Evolutionary conservation across 2,888 invertebrate genomes (phyloP), one percentile per base, ranked within the genome.

Genomic region (Acanthopleura granulata): DNA sequence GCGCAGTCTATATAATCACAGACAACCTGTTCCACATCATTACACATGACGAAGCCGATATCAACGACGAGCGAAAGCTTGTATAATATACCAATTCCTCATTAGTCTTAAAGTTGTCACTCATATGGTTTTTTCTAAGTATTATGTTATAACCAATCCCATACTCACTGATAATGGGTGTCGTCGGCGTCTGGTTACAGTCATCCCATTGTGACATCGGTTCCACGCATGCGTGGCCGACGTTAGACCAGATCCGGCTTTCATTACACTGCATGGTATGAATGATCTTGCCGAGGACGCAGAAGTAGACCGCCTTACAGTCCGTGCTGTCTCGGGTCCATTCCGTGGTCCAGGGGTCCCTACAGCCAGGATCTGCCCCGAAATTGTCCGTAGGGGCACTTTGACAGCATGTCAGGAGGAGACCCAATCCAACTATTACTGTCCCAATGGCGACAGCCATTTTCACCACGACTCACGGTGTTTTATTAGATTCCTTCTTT

Each of bases 171-270:
- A 83, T 78, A 22, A 77, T 72, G 12, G 80, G 83, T n/a, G 83
- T 83, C 0, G 83, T 83, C 75, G 81, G 81, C 12, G 76, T 75
- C 57, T 83, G 81, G 66, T 83, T 83, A 69, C 83, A 83, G 75
- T 83, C 83, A 66, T 83, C 83, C 83, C 83, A 83, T 62, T 82
- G 81, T 1, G 83, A 77, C 79, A 83, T 78, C 0, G 83, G 83
- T 69, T 80, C 80, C 66, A 83, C 83, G 72, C 83, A 83, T 29
- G 83, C 83, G 73, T 83, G 83, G 15, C 83, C 83, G 3, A 82
- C 70, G 62, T 82, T 82, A 18, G 83, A 83, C 83, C 83, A 83
- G 18, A 83, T 72, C 3, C 83, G 70, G 16, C 77, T 81, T 69
- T 83, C 81, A 62, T 83, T 83, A 57, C 83, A 83, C 61, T 80